phyloP scores from a whole-genome alignment of 2,888 invertebrate species.

The Lepetodrilus schrolli region DNA sequence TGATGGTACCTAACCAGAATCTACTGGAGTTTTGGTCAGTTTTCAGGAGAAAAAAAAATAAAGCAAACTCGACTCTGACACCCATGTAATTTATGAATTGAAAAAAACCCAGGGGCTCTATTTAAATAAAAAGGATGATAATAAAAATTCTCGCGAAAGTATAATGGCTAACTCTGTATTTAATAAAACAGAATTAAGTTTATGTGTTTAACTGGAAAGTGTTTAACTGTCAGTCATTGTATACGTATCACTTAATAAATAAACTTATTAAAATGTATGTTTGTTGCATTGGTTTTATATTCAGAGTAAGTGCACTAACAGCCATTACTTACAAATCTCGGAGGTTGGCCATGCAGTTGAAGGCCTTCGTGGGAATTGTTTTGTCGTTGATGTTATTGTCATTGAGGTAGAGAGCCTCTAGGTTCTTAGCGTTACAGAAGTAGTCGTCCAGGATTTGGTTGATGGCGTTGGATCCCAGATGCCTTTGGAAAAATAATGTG shows the following conservation, averaged over 20 bases:
- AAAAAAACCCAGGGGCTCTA: too few species aligned
- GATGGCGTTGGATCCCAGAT: constrained; percentile 49
- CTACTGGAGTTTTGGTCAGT: too few species aligned
- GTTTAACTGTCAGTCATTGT: too few species aligned
- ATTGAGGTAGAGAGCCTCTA: constrained; percentile 47
- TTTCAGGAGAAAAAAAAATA: too few species aligned
- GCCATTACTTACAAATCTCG: constrained; percentile 48
- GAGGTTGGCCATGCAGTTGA: constrained; percentile 50
- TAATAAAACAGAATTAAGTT: too few species aligned
- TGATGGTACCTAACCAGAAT: too few species aligned
- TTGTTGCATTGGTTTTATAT: neutral
- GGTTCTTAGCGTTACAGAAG: constrained; percentile 49
- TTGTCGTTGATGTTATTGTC: constrained; percentile 52
- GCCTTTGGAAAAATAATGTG: constrained; percentile 43
- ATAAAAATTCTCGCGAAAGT: too few species aligned
- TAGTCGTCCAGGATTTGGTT: constrained; percentile 45
- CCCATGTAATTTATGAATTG: too few species aligned
- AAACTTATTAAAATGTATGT: neutral
- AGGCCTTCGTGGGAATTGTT: constrained; percentile 50
- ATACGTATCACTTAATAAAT: neutral
- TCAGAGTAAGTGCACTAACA: neutral
- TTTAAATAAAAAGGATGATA: too few species aligned
- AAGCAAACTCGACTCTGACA: too few species aligned
- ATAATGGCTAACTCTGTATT: too few species aligned
- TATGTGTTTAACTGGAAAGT: too few species aligned